Evolutionary conservation across 2,797 vertebrate genomes (phyloP).

Genomic region (Lates japonicus): DNA sequence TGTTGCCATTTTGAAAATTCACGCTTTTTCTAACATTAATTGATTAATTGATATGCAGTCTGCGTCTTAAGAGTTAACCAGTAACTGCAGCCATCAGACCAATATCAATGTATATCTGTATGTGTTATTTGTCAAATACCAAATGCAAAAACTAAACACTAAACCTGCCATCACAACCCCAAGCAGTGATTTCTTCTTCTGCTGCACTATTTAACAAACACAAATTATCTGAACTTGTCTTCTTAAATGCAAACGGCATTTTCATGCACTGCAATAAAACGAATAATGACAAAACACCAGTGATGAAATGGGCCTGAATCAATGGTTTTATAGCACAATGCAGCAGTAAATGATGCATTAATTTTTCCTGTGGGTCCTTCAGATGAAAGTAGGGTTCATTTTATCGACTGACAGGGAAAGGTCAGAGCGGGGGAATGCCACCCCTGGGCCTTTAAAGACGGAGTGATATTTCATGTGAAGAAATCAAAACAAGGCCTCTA

Average conservation of each 20-base stretch:
- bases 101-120: too few relatives aligned
- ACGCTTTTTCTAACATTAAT: neutral
- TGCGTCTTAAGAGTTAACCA: too few relatives aligned
- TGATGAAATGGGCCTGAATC: slow-evolving; percentile 25
- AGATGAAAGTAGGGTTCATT: slow-evolving; percentile 64
- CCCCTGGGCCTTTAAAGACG: slow-evolving; percentile 55
- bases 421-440: slow-evolving; percentile 66
- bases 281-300: slow-evolving; percentile 1
- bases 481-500: slow-evolving; percentile 74
- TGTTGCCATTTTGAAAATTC: too few relatives aligned
- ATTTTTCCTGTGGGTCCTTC: slow-evolving; percentile 40
- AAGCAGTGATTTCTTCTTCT: neutral
- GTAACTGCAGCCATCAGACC: neutral
- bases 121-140: too few relatives aligned
- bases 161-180: neutral
- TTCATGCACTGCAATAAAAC: slow-evolving; percentile 11
- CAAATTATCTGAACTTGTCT: neutral
- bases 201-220: neutral
- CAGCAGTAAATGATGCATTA: slow-evolving; percentile 53
- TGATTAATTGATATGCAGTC: too few relatives aligned
- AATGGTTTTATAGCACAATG: slow-evolving; percentile 44
- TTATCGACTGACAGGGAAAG: slow-evolving; percentile 76
- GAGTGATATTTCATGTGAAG: slow-evolving; percentile 70
- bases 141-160: too few relatives aligned
- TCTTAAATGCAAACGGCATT: neutral